phyloP scores from a whole-genome alignment of 2,797 vertebrate species.

The Coendou prehensilis region DNA sequence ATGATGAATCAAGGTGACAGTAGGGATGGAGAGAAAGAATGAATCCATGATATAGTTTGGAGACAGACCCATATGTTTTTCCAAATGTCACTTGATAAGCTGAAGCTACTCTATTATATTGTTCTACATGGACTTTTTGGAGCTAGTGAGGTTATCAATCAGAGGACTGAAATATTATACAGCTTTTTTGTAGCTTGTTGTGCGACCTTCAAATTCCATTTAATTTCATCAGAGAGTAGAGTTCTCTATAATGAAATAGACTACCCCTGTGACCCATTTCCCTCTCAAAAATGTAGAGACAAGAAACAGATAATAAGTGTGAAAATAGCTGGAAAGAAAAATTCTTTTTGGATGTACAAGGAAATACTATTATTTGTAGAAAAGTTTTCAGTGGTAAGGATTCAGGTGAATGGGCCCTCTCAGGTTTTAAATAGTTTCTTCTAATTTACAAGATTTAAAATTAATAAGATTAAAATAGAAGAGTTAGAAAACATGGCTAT shows the following conservation, averaged over 20 bases:
- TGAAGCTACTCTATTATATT: background rate
- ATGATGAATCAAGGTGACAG: background rate
- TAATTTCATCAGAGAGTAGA: background rate
- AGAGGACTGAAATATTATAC: background rate
- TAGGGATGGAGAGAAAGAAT: background rate
- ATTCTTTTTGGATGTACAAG: background rate
- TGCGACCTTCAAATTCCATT: slow-evolving; percentile 17
- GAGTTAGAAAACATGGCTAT: slow-evolving; percentile 58
- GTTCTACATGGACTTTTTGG: background rate
- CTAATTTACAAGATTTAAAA: slow-evolving; percentile 59
- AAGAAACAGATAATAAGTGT: background rate
- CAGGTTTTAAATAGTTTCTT: slow-evolving; percentile 3
- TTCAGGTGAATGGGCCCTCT: background rate
- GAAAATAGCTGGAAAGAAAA: slow-evolving; percentile 47
- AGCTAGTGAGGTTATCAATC: background rate
- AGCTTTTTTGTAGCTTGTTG: background rate
- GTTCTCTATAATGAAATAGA: slow-evolving; percentile 19
- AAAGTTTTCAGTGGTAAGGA: slow-evolving; percentile 11
- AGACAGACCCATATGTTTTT: background rate
- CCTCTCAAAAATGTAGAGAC: slow-evolving; percentile 19
- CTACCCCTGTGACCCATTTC: background rate
- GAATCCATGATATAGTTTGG: background rate
- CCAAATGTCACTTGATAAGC: background rate
- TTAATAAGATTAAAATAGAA: slow-evolving; percentile 62
- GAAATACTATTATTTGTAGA: slow-evolving; percentile 56